Conservation (phyloP, 2,888 invertebrate species). For the Sphaerophoria rueppellii region DNA sequence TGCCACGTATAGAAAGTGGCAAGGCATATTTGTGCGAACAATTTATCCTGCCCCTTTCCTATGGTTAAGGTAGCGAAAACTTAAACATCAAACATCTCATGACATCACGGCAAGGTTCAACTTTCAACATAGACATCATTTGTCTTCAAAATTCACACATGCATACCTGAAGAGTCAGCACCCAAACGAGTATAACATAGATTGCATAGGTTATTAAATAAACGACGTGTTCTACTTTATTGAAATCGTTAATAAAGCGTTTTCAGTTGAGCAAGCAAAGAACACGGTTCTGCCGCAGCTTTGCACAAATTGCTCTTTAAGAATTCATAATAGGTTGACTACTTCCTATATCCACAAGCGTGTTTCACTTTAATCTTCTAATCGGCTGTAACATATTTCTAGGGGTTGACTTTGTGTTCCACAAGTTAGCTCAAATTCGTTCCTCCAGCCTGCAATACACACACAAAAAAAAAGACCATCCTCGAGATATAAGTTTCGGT, state of each 20-base stretch:
- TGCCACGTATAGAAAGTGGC: too few species aligned
- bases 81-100: background rate
- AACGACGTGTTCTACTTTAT: constrained; percentile 36
- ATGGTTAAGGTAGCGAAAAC: background rate
- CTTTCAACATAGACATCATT: constrained; percentile 35
- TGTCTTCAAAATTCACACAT: constrained; percentile 16
- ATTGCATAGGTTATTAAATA: constrained; percentile 35
- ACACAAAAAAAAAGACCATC: background rate
- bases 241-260: constrained; percentile 1
- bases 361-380: constrained; percentile 66
- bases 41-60: too few species aligned
- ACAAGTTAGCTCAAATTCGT: constrained; percentile 4
- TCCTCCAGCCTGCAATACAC: background rate
- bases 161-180: background rate
- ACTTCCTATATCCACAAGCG: constrained; percentile 10
- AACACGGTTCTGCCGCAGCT: background rate
- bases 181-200: constrained; percentile 7
- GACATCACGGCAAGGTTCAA: constrained; percentile 12
- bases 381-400: constrained; percentile 58
- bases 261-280: background rate
- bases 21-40: too few species aligned
- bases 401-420: constrained; percentile 45
- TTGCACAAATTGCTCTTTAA: constrained; percentile 41
- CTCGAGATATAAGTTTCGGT: constrained; percentile 19
- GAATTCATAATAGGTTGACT: constrained; percentile 57